phyloP scores from a whole-genome alignment of 2,113 vertebrate species.

The Corapipo altera region DNA sequence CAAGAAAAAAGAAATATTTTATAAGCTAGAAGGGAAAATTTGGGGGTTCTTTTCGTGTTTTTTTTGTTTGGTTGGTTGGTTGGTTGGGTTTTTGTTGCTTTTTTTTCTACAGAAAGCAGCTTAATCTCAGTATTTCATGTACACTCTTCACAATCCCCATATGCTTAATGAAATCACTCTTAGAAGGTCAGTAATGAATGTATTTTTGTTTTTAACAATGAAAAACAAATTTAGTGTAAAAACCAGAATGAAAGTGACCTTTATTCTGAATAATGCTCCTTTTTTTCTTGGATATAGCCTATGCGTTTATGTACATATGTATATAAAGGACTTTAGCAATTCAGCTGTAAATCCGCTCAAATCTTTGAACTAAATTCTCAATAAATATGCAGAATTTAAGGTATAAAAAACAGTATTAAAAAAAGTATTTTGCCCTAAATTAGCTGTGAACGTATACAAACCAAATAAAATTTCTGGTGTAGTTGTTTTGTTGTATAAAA shows the following conservation, averaged over 20 bases:
- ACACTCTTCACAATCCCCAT: not conserved
- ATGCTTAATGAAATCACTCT: slow-evolving; percentile 10
- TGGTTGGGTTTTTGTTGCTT: not conserved
- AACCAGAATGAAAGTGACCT: slow-evolving; percentile 4
- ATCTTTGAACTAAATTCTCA: not conserved
- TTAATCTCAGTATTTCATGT: not conserved
- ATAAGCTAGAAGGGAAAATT: not conserved
- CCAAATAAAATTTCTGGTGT: not conserved
- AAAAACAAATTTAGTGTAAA: not conserved
- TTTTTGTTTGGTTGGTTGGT: too few species aligned
- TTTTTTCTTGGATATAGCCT: not conserved
- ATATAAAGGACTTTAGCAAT: not conserved
- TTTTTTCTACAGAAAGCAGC: not conserved
- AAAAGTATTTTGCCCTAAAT: not conserved
- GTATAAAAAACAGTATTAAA: not conserved
- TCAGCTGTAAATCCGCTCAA: not conserved
- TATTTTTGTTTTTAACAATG: not conserved
- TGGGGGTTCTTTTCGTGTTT: not conserved
- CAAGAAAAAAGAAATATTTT: not conserved
- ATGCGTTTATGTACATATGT: not conserved
- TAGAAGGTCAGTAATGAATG: slow-evolving; percentile 19
- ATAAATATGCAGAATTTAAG: not conserved
- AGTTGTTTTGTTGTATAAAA: not conserved
- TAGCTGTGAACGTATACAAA: not conserved
- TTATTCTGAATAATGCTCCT: not conserved